Evolutionary conservation across 1,140 invertebrate species (phyloP), one percentile per base, ranked within the genome.

Genomic region (Periplaneta americana): DNA sequence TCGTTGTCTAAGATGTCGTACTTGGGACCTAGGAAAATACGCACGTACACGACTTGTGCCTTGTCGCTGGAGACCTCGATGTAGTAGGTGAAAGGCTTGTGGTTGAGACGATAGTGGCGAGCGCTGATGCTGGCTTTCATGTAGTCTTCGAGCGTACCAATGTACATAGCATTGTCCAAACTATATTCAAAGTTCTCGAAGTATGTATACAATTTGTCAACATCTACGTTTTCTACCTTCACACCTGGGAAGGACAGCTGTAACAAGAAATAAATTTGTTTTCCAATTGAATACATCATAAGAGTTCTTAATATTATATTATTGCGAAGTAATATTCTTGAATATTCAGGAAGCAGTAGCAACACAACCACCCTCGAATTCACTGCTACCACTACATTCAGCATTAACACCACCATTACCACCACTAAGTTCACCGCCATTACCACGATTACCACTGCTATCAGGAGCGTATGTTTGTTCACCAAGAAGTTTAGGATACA

Each of bases 21-120:
- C 86, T 93, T 94, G 4, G 94, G 94, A 66, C 92, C 94, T 37
- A 95, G 84, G 89, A 93, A 95, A 31, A 94, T 86, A 75, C 92
- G 91, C 36, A 95, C 87, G 48, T 90, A 86, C 1, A 89, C 92
- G 76, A 91, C 89, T 13, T 84, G 85, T 3, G 88, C 84, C 83
- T 90, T 90, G 0, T 93, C 90, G 82, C 90, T 91, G 82, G 89
- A 90, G 76, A 94, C 87, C 77, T 90, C 87, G 80, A 92, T 87
- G 82, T 89, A 91, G 82, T 93, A 91, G 82, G 87, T 91, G 90
- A 93, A 96, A 36, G 90, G 90, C 86, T 92, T 91, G 88, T 93
- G 91, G 87, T 91, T 88, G n/a, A 91, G 84, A 33, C 91, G 91
- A 36, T 88, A 87, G 82, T 93, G 91, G 79, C 91, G 89, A 15